Percentiles rank a stretch among this genome's conserved stretches.
Conservation (phyloP, 2,888 invertebrate species). For the Ophion slaviceki region DNA sequence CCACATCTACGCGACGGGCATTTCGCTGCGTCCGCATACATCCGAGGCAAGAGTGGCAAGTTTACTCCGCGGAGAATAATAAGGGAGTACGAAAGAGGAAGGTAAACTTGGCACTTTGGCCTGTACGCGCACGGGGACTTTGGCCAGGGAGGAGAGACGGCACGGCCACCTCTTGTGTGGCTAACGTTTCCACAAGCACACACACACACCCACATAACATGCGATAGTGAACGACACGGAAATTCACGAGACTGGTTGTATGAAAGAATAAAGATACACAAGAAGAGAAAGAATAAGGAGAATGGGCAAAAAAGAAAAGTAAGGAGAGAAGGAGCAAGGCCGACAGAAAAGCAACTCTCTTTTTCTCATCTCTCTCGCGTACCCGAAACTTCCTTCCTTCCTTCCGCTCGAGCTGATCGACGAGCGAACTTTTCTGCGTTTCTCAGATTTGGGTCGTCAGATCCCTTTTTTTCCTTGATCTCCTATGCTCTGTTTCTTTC, state of each 20-base stretch:
- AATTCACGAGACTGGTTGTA: slow-evolving; percentile 61
- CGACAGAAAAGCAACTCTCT: slow-evolving; percentile 72
- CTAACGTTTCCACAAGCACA: slow-evolving; percentile 47
- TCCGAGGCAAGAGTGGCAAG: slow-evolving; percentile 65
- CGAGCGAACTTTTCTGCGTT: slow-evolving; percentile 82
- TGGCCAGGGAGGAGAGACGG: slow-evolving; percentile 35
- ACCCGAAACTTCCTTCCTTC: slow-evolving; percentile 81
- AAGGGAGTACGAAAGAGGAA: slow-evolving; percentile 58
- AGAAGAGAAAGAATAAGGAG: slow-evolving; percentile 67
- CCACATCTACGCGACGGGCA: not conserved
- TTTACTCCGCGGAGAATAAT: slow-evolving; percentile 68
- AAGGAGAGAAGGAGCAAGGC: slow-evolving; percentile 60
- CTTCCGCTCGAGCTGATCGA: slow-evolving; percentile 82
- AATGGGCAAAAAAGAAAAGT: slow-evolving; percentile 68
- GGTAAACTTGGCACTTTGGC: slow-evolving; percentile 69
- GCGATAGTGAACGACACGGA: slow-evolving; percentile 57
- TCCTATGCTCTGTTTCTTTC: slow-evolving; percentile 59
- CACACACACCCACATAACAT: slow-evolving; percentile 10
- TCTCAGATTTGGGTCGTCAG: slow-evolving; percentile 81
- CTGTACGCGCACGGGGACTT: slow-evolving; percentile 30
- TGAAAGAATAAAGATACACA: slow-evolving; percentile 66
- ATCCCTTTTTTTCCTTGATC: slow-evolving; percentile 69
- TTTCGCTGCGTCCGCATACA: slow-evolving; percentile 12
- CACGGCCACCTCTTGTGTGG: slow-evolving; percentile 22
- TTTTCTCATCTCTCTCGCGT: slow-evolving; percentile 73